phyloP scores from a whole-genome alignment of 1,140 invertebrate species.

The Adoxophyes honmai region DNA sequence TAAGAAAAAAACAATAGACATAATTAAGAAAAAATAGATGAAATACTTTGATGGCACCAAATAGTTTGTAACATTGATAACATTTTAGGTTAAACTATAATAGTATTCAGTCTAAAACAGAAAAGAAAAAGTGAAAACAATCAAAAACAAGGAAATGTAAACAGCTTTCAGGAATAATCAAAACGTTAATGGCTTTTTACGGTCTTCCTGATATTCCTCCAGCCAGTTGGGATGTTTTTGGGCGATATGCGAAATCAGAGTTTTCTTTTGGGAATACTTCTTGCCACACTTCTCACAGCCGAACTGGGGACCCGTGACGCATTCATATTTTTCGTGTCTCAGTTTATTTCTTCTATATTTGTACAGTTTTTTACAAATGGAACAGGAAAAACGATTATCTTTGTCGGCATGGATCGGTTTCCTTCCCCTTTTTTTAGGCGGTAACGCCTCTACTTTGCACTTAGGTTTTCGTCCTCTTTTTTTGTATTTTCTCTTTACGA shows the following conservation, averaged over 20 bases:
- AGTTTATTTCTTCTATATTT: slow-evolving; percentile 67
- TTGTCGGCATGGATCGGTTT: slow-evolving; percentile 23
- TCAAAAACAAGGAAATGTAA: slow-evolving; percentile 25
- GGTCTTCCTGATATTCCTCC: slow-evolving; percentile 15
- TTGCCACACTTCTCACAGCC: slow-evolving; percentile 63
- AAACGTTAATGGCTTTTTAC: slow-evolving; percentile 11
- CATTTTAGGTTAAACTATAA: too few relatives aligned
- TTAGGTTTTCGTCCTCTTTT: slow-evolving; percentile 29
- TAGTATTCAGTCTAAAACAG: slow-evolving; percentile 17
- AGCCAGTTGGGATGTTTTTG: slow-evolving; percentile 51
- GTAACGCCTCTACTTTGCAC: slow-evolving; percentile 30
- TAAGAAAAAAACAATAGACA: too few relatives aligned
- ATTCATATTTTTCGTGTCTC: slow-evolving; percentile 71
- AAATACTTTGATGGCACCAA: too few relatives aligned
- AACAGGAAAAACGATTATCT: slow-evolving; percentile 46
- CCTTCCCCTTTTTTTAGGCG: slow-evolving; percentile 29
- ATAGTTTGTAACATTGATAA: too few relatives aligned
- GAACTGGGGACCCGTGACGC: slow-evolving; percentile 72
- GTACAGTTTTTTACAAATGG: slow-evolving; percentile 65
- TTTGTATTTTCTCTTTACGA: slow-evolving; percentile 31
- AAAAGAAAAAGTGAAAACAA: slow-evolving; percentile 26
- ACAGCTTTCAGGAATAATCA: too few relatives aligned
- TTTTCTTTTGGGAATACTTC: slow-evolving; percentile 71
- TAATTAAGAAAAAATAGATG: too few relatives aligned
- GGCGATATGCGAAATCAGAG: slow-evolving; percentile 64